phyloP scores from a whole-genome alignment of 2,888 invertebrate species.

The Drosophila ezoana region DNA sequence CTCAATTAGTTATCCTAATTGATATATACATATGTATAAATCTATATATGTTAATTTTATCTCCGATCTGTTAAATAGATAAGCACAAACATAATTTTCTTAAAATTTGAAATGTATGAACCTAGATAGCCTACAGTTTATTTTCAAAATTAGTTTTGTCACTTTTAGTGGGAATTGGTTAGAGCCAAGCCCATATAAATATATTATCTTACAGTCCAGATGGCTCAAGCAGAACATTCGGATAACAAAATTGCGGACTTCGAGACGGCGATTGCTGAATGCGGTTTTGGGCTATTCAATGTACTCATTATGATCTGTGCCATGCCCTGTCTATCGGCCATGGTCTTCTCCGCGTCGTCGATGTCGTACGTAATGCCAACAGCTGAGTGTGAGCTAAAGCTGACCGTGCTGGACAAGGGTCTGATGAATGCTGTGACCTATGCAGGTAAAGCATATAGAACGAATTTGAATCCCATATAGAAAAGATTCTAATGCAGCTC shows the following conservation, averaged over 20 bases:
- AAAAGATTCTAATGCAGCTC: not conserved
- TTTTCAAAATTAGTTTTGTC: slow-evolving; percentile 49
- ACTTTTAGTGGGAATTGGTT: not conserved
- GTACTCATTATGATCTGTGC: slow-evolving; percentile 87
- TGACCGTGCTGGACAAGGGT: slow-evolving; percentile 89
- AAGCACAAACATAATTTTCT: not conserved
- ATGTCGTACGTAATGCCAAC: slow-evolving; percentile 90
- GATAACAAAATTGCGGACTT: slow-evolving; percentile 86
- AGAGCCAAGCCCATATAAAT: not conserved
- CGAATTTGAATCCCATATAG: no score
- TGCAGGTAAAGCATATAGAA: slow-evolving; percentile 86
- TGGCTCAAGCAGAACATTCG: slow-evolving; percentile 27
- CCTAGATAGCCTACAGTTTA: slow-evolving; percentile 10
- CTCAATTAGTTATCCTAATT: no score
- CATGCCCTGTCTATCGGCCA: slow-evolving; percentile 88
- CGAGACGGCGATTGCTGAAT: slow-evolving; percentile 89
- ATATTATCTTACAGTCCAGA: slow-evolving; percentile 7
- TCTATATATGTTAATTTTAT: no score
- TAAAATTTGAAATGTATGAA: not conserved
- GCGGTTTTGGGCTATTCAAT: slow-evolving; percentile 90
- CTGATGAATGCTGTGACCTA: slow-evolving; percentile 89
- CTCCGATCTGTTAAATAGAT: not conserved
- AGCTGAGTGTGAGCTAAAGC: slow-evolving; percentile 89
- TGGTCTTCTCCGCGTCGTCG: slow-evolving; percentile 89
- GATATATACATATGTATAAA: not conserved